Base-by-base conservation (phyloP, 2,797 vertebrate genomes). In the Peromyscus eremicus region DNA sequence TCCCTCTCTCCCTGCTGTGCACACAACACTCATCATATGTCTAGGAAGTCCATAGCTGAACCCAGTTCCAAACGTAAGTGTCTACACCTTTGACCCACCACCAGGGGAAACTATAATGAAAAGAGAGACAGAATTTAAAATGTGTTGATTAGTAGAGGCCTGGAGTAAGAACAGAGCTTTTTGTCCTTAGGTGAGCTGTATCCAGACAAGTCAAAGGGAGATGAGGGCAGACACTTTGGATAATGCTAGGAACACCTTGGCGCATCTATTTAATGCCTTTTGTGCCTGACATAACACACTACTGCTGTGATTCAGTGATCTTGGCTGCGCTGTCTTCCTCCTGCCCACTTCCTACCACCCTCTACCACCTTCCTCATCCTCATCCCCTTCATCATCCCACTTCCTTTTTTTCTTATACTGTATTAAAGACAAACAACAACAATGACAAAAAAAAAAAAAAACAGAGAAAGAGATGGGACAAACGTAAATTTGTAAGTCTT, bases 101-200 rank as follows among this genome's bases (percentile, higher is more conserved):
- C 13, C 17, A 91, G 43, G 94, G 14, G n/a, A 91, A 89, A 37
- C 75, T 52, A 68, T 80, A 89, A 71, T 68, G n/a, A 84, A 66
- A 29, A 71, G 57, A 68, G 62, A 89, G 66, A 79, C 46, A 14
- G 79, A 85, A 95, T 91, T 94, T 92, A 29, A 94, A 91, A 91
- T 91, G 27, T 94, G 96, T 89, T 89, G 88, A 82, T 95, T 89
- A 92, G 46, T 55, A 84, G 43, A 94, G 70, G 19, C 93, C 89
- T 64, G 86, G 86, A 89, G 46, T 82, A 77, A 95, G 49, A 86
- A 73, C 34, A 92, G 75, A 71, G 23, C 43, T 89, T 96, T 92
- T 92, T 79, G 37, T 89, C 21, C 27, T 88, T 79, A 52, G 19
- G 32, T 91, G 49, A 94, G 17, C 95, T 77, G 89, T 95, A 95